A percentile compares a stretch with the other conserved stretches of the same genome.
phyloP scores from a whole-genome alignment of 2,888 invertebrate species.

The Dexiosoma caninum region DNA sequence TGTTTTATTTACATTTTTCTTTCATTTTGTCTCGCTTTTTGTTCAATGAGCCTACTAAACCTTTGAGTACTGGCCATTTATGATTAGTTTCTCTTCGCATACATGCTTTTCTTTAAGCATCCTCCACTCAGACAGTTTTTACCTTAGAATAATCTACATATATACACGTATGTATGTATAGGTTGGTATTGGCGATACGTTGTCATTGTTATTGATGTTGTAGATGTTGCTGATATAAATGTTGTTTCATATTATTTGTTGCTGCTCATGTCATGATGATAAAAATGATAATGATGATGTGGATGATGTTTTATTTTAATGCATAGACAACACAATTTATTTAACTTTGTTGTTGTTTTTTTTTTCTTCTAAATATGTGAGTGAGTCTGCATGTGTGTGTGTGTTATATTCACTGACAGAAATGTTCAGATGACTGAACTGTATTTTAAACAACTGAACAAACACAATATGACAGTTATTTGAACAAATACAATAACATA shows the following conservation, averaged over 20 bases:
- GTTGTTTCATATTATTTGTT: slow-evolving; percentile 15
- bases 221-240: slow-evolving; percentile 14
- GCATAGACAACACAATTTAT: slow-evolving; percentile 29
- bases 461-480: slow-evolving; percentile 19
- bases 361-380: neutral
- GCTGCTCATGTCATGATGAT: neutral
- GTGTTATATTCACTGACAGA: neutral
- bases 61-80: too few relatives aligned
- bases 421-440: slow-evolving; percentile 48
- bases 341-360: neutral
- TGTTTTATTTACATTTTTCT: too few relatives aligned
- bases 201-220: slow-evolving; percentile 17
- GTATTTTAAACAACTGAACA: slow-evolving; percentile 35
- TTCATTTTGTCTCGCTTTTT: too few relatives aligned
- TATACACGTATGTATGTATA: too few relatives aligned
- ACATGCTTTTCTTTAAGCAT: too few relatives aligned
- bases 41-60: too few relatives aligned
- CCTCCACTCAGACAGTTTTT: too few relatives aligned
- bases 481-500: slow-evolving; percentile 6
- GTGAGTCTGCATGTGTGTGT: neutral
- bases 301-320: slow-evolving; percentile 33
- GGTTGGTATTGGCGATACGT: slow-evolving; percentile 11
- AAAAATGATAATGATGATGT: slow-evolving; percentile 1
- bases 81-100: too few relatives aligned
- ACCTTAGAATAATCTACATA: too few relatives aligned